Evolutionary conservation across 1,140 invertebrate genomes (phyloP).

Genomic region (Oppia nitens): DNA sequence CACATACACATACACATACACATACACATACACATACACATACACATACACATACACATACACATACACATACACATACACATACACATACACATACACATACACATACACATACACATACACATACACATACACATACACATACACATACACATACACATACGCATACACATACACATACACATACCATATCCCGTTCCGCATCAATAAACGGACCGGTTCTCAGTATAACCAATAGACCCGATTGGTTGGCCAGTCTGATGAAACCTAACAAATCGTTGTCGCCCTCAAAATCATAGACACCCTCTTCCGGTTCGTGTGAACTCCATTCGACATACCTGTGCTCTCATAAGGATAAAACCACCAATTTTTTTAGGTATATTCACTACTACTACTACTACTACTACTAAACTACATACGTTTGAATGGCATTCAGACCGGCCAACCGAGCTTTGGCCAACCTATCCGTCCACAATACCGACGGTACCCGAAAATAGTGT

Average conservation of each 20-base stretch:
- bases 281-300: constrained; percentile 53
- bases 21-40: too few species aligned
- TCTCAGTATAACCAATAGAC: constrained; percentile 60
- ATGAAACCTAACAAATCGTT: constrained; percentile 36
- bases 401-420: constrained; percentile 28
- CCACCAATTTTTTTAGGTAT: too few species aligned
- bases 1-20: too few species aligned
- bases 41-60: too few species aligned
- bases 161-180: too few species aligned
- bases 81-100: too few species aligned
- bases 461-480: constrained; percentile 62
- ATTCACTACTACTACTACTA: constrained; percentile 28
- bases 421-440: constrained; percentile 76
- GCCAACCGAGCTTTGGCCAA: constrained; percentile 58
- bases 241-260: constrained; percentile 61
- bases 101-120: too few species aligned
- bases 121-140: too few species aligned
- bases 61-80: too few species aligned
- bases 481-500: constrained; percentile 73
- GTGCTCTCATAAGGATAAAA: too few species aligned
- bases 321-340: constrained; percentile 76
- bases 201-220: constrained; percentile 87
- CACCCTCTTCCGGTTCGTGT: constrained; percentile 56
- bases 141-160: too few species aligned
- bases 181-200: constrained; percentile 46